A percentile compares a stretch with the other conserved stretches of the same genome.
These are phyloP conservation scores for Choristoneura fumiferana DNA, from an alignment of 1,140 invertebrate species.

Conservation along the genomic window DNA sequence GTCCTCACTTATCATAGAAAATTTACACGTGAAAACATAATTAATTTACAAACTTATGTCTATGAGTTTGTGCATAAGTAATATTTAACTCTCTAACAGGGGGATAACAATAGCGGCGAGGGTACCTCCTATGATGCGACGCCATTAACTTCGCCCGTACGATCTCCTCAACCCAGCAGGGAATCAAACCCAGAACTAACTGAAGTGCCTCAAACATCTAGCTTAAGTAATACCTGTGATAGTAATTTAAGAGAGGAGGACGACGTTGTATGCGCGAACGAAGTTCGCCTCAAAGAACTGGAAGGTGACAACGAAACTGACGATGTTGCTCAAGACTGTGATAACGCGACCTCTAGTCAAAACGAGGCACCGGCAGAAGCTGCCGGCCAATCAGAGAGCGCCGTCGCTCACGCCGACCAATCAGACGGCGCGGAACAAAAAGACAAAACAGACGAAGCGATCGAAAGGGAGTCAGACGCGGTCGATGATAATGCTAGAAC, in stretches of 20 bases:
- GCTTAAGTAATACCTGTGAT: conserved; percentile 72
- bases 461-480: not conserved
- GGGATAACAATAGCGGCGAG: conserved; percentile 58
- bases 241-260: conserved; percentile 68
- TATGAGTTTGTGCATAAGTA: too few relatives aligned
- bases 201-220: conserved; percentile 32
- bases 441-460: not conserved
- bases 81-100: conserved; percentile 27
- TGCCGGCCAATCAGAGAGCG: conserved; percentile 19
- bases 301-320: conserved; percentile 13
- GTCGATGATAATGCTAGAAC: conserved; percentile 3
- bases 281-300: conserved; percentile 19
- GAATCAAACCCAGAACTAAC: conserved; percentile 10
- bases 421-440: not conserved
- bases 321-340: conserved; percentile 31
- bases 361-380: too few relatives aligned
- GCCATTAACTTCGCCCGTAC: conserved; percentile 52
- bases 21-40: not conserved
- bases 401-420: conserved; percentile 14
- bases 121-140: conserved; percentile 56
- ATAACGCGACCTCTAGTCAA: conserved; percentile 53
- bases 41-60: too few relatives aligned
- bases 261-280: conserved; percentile 65
- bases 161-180: conserved; percentile 48
- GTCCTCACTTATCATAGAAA: conserved; percentile 18